Evolutionary conservation across 1,140 invertebrate species (phyloP), one percentile per base, ranked within the genome.

Genomic region (Caenorhabditis briggsae): DNA sequence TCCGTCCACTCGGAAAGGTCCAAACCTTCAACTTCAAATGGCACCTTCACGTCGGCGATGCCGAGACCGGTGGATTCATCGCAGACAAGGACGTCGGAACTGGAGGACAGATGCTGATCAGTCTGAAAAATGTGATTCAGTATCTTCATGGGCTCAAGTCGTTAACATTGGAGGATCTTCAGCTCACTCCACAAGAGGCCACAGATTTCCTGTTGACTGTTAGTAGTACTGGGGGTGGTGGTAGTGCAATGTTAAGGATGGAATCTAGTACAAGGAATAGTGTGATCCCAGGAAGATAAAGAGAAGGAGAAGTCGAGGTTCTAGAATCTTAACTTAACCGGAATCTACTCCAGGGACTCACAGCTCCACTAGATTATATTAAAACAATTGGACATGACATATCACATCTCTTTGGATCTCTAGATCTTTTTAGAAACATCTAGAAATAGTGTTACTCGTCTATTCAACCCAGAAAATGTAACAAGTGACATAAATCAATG

Each of bases 101-200:
- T 5, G 84, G 84, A 2, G 84, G 84, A 74, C 41, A 74, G n/a
- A 53, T 85, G 20, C 84, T 85, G 0, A 2, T n/a, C 2, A 53
- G 64, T 33, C 46, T 85, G 3, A 20, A 50, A 1, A 50, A 16
- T 5, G 20, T 85, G 3, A 64, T 85, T 2, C 18, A 55, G 6
- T 53, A 85, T 33, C 84, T 85, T 14, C 64, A 85, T 23, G 84
- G 84, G 9, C 53, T 85, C 16, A n/a, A 85, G 23, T 64, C 61
- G 1, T 53, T 85, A 46, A 53, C 43, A 12, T 18, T 85, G 12
- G 46, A 25, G 9, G 61, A 85, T 50, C 84, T 85, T 20, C 84
- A 85, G 41, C 64, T 85, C 14, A 56, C 61, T 43, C 46, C 16
- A 25, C n/a, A 53, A 3, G 84, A 85, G 2, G 65, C 61, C 2